A percentile compares a stretch with the other conserved stretches of the same genome.
phyloP scores from a whole-genome alignment of 2,888 invertebrate genomes.

The Sinhomidia bicolor region DNA sequence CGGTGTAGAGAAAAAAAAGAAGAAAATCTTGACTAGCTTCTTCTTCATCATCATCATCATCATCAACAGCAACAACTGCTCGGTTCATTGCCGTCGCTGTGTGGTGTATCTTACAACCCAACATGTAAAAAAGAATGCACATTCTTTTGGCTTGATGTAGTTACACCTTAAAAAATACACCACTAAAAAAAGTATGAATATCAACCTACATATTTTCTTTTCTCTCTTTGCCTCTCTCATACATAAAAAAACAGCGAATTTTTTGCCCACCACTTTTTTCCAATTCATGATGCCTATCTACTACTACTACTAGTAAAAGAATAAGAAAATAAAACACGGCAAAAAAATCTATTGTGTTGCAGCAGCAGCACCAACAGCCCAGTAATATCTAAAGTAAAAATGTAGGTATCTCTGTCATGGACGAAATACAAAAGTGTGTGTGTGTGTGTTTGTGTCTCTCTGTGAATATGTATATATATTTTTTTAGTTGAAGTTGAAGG shows the following conservation, averaged over 20 bases:
- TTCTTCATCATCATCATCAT: not conserved
- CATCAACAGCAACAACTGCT: too few relatives aligned
- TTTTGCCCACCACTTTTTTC: too few relatives aligned
- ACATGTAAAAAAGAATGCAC: too few relatives aligned
- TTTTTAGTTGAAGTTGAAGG: not conserved
- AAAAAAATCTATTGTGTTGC: conserved; percentile 13
- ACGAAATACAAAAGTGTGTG: conserved; percentile 3
- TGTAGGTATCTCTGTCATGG: not conserved
- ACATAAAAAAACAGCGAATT: not conserved
- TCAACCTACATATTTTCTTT: not conserved
- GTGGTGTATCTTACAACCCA: too few relatives aligned
- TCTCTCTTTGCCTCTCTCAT: not conserved
- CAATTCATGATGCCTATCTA: too few relatives aligned
- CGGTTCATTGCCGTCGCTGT: too few relatives aligned
- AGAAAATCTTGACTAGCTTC: not conserved
- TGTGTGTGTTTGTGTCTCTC: not conserved
- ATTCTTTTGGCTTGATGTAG: not conserved
- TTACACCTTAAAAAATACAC: not conserved
- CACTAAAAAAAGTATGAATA: not conserved
- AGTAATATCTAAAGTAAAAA: not conserved
- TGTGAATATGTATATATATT: not conserved
- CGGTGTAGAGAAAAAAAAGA: too few relatives aligned
- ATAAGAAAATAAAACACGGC: too few relatives aligned
- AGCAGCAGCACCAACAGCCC: too few relatives aligned
- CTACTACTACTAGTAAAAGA: too few relatives aligned